Evolutionary conservation across 2,113 vertebrate species (phyloP).

Genomic region (Cyrtonyx montezumae): DNA sequence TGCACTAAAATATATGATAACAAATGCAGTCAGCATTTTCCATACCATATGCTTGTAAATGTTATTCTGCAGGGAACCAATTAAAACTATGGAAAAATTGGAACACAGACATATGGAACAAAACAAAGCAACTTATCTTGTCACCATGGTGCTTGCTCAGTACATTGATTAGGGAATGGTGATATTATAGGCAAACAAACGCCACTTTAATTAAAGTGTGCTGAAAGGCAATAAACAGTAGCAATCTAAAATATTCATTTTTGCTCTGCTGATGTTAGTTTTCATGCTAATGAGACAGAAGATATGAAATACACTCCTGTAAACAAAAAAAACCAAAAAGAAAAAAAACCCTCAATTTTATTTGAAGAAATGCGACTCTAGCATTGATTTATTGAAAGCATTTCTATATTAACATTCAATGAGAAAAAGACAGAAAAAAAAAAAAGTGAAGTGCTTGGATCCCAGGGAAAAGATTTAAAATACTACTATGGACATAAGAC

Average conservation of each 20-base stretch:
- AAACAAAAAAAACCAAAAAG: background rate
- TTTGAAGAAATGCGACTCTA: background rate
- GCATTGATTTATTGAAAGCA: background rate
- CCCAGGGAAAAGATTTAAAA: background rate
- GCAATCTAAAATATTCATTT: slow-evolving; percentile 3
- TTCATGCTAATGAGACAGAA: background rate
- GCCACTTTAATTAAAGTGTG: slow-evolving; percentile 74
- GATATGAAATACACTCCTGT: background rate
- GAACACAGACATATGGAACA: slow-evolving; percentile 86
- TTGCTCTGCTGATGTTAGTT: slow-evolving; percentile 24
- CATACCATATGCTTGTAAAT: slow-evolving; percentile 84
- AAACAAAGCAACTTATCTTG: slow-evolving; percentile 85
- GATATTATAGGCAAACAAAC: slow-evolving; percentile 75
- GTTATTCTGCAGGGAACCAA: slow-evolving; percentile 90
- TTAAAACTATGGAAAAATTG: slow-evolving; percentile 91
- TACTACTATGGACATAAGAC: no score
- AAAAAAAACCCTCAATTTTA: background rate
- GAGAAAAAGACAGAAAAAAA: background rate
- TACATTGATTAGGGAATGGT: slow-evolving; percentile 77
- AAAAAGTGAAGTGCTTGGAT: background rate
- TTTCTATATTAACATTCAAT: background rate
- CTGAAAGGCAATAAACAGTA: slow-evolving; percentile 52
- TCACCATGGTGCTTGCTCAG: slow-evolving; percentile 82
- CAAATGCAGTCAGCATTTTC: slow-evolving; percentile 87
- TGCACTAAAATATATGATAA: slow-evolving; percentile 74